Base-by-base conservation (phyloP, 2,888 invertebrate genomes). In the Stenodema calcarata region DNA sequence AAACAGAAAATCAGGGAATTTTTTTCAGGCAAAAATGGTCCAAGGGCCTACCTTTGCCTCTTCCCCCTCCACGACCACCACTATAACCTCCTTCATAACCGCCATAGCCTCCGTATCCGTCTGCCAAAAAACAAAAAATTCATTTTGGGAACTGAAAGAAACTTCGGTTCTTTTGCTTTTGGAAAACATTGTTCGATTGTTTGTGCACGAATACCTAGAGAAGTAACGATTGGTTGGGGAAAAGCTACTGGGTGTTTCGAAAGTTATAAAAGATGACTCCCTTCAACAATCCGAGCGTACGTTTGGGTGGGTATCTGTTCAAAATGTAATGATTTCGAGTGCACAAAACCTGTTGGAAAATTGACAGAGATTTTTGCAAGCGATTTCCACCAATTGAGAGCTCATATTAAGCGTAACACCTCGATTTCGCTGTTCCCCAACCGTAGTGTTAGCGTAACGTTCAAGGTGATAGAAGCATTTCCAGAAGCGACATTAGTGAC, bases 21-120 rank as follows among this genome's bases (percentile, higher is more conserved):
- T 62, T 62, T 16, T 27, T 23, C 62, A 62, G 62, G 62, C 62
- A 62, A 23, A 12, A 35, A 82, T 30, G 47, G 16, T 23, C 30
- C 12, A 18, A 41, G 35, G 27, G 28, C 79, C 69, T 88, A 88
- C 90, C 90, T 89, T 89, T 90, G 88, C 90, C 95, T 93, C 95
- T 94, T 93, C 96, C 95, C 93, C 95, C 94, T 84, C 84, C 84
- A 93, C 96, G 95, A 92, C 95, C 95, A 93, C 95, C 95, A 92
- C 93, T 93, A 93, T 96, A 96, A 93, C 96, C 96, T 94, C 95
- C 95, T 93, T 96, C 95, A 94, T 95, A 95, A 93, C 95, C 94
- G 94, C 95, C 95, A 93, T 95, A 96, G 94, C 95, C 96, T 95
- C 93, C 92, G 92, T 94, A 93, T 93, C 92, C 92, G 90, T 91